Conservation (phyloP, 2,888 invertebrate species). For the Andricus quercusramuli region DNA sequence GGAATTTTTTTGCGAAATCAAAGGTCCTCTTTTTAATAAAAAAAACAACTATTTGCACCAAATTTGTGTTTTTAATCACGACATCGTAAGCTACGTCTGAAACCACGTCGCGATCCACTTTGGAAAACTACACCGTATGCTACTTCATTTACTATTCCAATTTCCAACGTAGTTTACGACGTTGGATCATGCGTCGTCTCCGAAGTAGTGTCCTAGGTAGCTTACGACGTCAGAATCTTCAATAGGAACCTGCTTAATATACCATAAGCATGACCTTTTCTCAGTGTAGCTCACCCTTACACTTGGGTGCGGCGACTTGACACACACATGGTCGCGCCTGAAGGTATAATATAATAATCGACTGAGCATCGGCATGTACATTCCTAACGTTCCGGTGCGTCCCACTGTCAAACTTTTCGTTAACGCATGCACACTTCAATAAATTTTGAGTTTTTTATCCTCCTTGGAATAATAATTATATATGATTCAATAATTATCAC, state of each 20-base stretch:
- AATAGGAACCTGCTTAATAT: background rate
- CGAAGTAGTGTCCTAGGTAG: too few relatives aligned
- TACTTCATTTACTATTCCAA: too few relatives aligned
- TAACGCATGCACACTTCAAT: background rate
- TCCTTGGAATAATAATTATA: background rate
- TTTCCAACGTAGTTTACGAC: too few relatives aligned
- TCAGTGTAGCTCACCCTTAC: slow-evolving; percentile 12
- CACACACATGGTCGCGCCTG: slow-evolving; percentile 52
- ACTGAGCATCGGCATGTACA: slow-evolving; percentile 58
- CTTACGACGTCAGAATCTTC: too few relatives aligned
- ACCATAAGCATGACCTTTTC: slow-evolving; percentile 26
- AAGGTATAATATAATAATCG: slow-evolving; percentile 55
- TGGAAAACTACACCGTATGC: too few relatives aligned
- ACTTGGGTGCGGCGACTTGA: slow-evolving; percentile 50
- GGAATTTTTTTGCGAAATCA: too few relatives aligned
- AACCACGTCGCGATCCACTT: too few relatives aligned
- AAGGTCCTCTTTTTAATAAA: too few relatives aligned
- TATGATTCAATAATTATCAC: background rate
- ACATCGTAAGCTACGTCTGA: too few relatives aligned
- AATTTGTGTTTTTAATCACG: too few relatives aligned
- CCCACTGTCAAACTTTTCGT: slow-evolving; percentile 49
- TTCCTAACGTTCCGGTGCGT: slow-evolving; percentile 60
- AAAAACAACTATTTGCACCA: too few relatives aligned
- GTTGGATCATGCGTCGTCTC: too few relatives aligned
- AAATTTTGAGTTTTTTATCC: background rate